Conservation (phyloP, 2,113 vertebrate genomes). For the Malurus alboscapulatus region DNA sequence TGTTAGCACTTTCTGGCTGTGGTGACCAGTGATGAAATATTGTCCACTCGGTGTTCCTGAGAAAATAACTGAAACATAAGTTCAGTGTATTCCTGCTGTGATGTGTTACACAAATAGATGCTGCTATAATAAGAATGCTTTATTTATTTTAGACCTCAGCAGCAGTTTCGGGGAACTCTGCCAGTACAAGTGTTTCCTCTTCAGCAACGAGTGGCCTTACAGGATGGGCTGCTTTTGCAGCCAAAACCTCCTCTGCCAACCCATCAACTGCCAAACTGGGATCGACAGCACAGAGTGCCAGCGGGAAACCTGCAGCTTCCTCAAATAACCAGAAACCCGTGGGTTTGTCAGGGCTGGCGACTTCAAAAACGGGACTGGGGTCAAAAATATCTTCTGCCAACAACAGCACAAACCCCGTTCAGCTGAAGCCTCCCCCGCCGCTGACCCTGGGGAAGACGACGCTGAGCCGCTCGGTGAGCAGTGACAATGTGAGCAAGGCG, state of each 20-base stretch:
- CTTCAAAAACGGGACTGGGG: slow-evolving; percentile 81
- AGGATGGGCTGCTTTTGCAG: slow-evolving; percentile 95
- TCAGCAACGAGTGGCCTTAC: slow-evolving; percentile 88
- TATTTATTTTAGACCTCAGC: slow-evolving; percentile 78
- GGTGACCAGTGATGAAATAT: not conserved
- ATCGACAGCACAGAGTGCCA: slow-evolving; percentile 73
- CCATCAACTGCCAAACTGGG: slow-evolving; percentile 84
- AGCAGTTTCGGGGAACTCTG: slow-evolving; percentile 81
- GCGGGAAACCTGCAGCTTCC: slow-evolving; percentile 79
- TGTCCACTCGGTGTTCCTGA: not conserved
- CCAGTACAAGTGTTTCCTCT: slow-evolving; percentile 78
- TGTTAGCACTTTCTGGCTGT: not conserved
- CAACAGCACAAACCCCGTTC: slow-evolving; percentile 67
- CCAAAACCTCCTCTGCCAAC: slow-evolving; percentile 86
- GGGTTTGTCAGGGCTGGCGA: slow-evolving; percentile 84
- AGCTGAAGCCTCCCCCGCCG: slow-evolving; percentile 86
- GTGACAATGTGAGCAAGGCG: slow-evolving; percentile 86
- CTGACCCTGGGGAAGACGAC: slow-evolving; percentile 92
- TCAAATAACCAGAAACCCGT: slow-evolving; percentile 85
- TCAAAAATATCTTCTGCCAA: slow-evolving; percentile 79
- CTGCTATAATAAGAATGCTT: slow-evolving; percentile 21
- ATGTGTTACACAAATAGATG: not conserved
- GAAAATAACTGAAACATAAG: not conserved
- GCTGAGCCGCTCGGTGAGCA: slow-evolving; percentile 88
- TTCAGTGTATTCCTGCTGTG: not conserved